These are phyloP conservation scores for Metopolophium dirhodum DNA, from an alignment of 1,140 invertebrate genomes.

Conservation along the genomic window DNA sequence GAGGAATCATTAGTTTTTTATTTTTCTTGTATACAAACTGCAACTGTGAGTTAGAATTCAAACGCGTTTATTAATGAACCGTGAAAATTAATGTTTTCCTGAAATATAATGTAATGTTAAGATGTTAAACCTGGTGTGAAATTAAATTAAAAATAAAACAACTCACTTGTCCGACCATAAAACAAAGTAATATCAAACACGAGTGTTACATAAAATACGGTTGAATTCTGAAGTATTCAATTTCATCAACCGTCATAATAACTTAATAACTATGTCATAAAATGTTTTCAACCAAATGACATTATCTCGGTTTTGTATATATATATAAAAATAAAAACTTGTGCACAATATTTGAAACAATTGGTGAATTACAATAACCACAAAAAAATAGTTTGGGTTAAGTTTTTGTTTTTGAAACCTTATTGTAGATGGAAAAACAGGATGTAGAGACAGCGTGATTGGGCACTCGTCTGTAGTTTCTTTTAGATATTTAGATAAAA, in stretches of 20 bases:
- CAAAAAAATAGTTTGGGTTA: neutral
- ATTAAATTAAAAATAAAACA: slow-evolving; percentile 38
- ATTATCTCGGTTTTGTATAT: neutral
- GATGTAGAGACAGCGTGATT: neutral
- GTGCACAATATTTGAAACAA: neutral
- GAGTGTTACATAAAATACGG: neutral
- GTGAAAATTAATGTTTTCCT: neutral
- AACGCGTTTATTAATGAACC: slow-evolving; percentile 16
- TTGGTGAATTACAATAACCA: neutral
- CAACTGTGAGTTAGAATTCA: neutral
- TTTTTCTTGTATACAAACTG: neutral
- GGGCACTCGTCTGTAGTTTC: neutral
- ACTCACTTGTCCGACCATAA: neutral
- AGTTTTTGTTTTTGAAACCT: neutral
- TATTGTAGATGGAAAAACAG: neutral
- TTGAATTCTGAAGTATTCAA: neutral
- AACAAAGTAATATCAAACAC: neutral
- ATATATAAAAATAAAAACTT: neutral
- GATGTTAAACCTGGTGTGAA: slow-evolving; percentile 21
- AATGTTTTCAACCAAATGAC: neutral
- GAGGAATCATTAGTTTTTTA: neutral
- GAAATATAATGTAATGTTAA: slow-evolving; percentile 6
- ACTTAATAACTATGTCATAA: neutral
- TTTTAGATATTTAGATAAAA: too few relatives aligned
- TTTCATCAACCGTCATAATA: neutral